phyloP scores from a whole-genome alignment of 2,888 invertebrate species.

The Thecocarcelia acutangulata region DNA sequence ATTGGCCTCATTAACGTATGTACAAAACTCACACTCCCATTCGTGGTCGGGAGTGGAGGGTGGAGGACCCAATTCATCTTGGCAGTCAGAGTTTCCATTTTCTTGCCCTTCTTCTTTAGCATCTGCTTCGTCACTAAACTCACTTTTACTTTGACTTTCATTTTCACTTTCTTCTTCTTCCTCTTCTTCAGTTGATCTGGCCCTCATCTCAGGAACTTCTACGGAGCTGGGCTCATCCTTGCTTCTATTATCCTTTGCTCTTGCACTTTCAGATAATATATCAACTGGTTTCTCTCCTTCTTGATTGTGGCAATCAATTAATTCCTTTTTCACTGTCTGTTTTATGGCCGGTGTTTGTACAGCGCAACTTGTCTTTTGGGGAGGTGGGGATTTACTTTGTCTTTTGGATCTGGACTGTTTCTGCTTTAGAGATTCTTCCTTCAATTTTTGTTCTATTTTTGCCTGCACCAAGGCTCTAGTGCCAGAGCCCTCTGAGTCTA shows the following conservation, averaged over 20 bases:
- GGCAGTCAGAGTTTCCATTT: neutral
- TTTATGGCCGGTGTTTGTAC: conserved; percentile 63
- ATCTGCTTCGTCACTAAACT: conserved; percentile 44
- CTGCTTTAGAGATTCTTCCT: conserved; percentile 62
- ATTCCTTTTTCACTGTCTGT: conserved; percentile 35
- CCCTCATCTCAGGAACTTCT: conserved; percentile 28
- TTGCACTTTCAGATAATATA: conserved; percentile 27
- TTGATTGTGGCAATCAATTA: conserved; percentile 58
- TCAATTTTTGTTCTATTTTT: conserved; percentile 80
- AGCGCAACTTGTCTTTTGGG: conserved; percentile 69
- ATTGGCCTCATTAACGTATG: conserved; percentile 91
- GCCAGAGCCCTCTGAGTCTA: conserved; percentile 80
- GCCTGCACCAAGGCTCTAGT: conserved; percentile 81
- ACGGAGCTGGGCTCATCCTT: conserved; percentile 63
- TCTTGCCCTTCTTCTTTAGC: conserved; percentile 19
- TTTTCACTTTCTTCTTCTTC: conserved; percentile 69
- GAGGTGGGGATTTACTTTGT: conserved; percentile 56
- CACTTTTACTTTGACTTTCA: conserved; percentile 56
- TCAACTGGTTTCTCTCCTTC: conserved; percentile 44
- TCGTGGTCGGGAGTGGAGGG: conserved; percentile 83
- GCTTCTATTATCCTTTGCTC: conserved; percentile 54
- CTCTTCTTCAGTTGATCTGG: conserved; percentile 55
- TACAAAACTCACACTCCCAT: conserved; percentile 96
- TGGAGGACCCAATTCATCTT: conserved; percentile 78
- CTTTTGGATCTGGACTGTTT: conserved; percentile 56